Evolutionary conservation across 2,888 invertebrate species (phyloP).

Genomic region (Salticus scenicus): DNA sequence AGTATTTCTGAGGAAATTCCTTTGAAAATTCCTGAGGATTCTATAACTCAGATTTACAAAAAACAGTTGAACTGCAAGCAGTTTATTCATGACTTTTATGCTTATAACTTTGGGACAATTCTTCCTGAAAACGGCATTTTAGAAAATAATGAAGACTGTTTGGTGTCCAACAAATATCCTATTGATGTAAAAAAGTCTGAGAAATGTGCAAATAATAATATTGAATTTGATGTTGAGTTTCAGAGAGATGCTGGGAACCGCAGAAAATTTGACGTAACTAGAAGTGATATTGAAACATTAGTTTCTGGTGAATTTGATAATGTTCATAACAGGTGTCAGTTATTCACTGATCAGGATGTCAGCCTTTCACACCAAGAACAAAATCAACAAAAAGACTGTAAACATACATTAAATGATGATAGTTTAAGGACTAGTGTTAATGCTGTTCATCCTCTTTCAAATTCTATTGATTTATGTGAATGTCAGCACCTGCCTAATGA

Average conservation of each 20-base stretch:
- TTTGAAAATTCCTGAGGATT: conserved; percentile 77
- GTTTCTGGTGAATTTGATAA: conserved; percentile 46
- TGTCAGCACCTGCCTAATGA: background rate
- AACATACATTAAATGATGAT: conserved; percentile 32
- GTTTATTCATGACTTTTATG: conserved; percentile 78
- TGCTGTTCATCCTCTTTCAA: background rate
- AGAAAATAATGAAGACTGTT: conserved; percentile 25
- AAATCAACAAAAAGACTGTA: conserved; percentile 36
- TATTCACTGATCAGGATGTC: background rate
- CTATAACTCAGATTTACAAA: conserved; percentile 83
- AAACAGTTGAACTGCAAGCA: conserved; percentile 83
- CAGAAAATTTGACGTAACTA: too few relatives aligned
- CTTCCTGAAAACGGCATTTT: conserved; percentile 40
- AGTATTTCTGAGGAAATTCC: conserved; percentile 26
- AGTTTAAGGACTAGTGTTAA: conserved; percentile 32
- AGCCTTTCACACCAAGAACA: background rate
- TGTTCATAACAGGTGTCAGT: conserved; percentile 16
- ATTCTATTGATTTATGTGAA: background rate
- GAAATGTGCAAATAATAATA: conserved; percentile 37
- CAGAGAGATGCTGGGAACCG: conserved; percentile 45
- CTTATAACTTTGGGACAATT: conserved; percentile 69
- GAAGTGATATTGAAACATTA: conserved; percentile 54
- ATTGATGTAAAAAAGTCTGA: conserved; percentile 28
- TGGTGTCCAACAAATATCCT: conserved; percentile 30
- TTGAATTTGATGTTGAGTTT: conserved; percentile 53